Conservation (phyloP, 2,797 vertebrate genomes). For the Linurgus olivaceus region DNA sequence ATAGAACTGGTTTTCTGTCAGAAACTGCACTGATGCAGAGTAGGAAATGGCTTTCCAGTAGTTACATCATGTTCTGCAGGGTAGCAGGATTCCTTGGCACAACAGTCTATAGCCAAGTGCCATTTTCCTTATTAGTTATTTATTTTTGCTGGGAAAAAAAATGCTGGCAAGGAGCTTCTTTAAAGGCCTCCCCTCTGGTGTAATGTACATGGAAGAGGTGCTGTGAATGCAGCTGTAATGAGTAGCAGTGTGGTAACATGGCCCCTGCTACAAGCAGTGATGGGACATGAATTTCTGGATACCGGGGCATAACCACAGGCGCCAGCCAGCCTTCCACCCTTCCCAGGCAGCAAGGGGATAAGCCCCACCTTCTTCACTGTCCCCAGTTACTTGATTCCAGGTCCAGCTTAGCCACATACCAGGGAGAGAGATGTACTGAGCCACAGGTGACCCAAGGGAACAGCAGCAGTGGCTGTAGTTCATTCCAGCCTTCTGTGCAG, state of each 20-base stretch:
- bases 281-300: not conserved
- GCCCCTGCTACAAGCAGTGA: not conserved
- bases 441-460: fast-evolving
- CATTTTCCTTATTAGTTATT: not conserved
- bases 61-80: not conserved
- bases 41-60: not conserved
- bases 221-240: not conserved
- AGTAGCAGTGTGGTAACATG: fast-evolving
- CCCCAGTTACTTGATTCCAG: not conserved
- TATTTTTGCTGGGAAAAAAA: not conserved
- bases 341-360: not conserved
- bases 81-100: not conserved
- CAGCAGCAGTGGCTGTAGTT: not conserved
- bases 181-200: not conserved
- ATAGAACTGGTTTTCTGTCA: not conserved
- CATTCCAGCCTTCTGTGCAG: not conserved
- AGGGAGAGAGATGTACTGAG: not conserved
- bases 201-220: not conserved
- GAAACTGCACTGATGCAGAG: not conserved
- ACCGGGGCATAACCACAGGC: not conserved
- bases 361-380: not conserved
- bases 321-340: not conserved
- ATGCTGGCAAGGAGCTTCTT: fast-evolving
- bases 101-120: not conserved
- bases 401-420: not conserved